Conservation (phyloP, 1,140 invertebrate species). For the Leptonema lineaticorne region DNA sequence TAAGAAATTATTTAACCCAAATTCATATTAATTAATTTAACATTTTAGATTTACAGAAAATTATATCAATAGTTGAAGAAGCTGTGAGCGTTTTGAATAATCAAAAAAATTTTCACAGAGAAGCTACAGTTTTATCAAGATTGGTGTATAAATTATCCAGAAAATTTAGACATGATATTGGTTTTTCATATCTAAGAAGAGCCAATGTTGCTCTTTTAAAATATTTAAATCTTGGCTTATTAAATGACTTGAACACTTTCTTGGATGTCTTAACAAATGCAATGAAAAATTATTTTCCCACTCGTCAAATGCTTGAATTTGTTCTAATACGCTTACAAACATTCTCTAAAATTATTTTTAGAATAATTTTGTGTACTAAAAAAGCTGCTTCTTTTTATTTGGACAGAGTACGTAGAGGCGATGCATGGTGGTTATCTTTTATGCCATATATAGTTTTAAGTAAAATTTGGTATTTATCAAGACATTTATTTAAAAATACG, state of each 20-base stretch:
- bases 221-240: constrained; percentile 55
- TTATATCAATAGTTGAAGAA: constrained; percentile 45
- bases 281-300: constrained; percentile 52
- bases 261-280: constrained; percentile 43
- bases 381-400: constrained; percentile 56
- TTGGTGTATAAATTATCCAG: constrained; percentile 62
- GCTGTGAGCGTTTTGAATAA: constrained; percentile 52
- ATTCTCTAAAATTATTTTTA: constrained; percentile 59
- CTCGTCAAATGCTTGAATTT: constrained; percentile 61
- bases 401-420: constrained; percentile 56
- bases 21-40: neutral
- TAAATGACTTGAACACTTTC: constrained; percentile 53
- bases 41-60: constrained; percentile 12
- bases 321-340: constrained; percentile 57
- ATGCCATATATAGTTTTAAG: constrained; percentile 59
- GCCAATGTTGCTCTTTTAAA: constrained; percentile 57
- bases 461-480: constrained; percentile 60
- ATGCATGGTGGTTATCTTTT: constrained; percentile 58
- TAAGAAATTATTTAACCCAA: neutral
- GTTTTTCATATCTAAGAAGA: constrained; percentile 59
- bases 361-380: constrained; percentile 53
- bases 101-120: constrained; percentile 55
- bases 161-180: constrained; percentile 63
- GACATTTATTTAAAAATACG: constrained; percentile 52
- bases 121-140: constrained; percentile 59